These are phyloP conservation scores for Eupeodes luniger DNA, from an alignment of 2,888 invertebrate genomes.

Conservation along the genomic window DNA sequence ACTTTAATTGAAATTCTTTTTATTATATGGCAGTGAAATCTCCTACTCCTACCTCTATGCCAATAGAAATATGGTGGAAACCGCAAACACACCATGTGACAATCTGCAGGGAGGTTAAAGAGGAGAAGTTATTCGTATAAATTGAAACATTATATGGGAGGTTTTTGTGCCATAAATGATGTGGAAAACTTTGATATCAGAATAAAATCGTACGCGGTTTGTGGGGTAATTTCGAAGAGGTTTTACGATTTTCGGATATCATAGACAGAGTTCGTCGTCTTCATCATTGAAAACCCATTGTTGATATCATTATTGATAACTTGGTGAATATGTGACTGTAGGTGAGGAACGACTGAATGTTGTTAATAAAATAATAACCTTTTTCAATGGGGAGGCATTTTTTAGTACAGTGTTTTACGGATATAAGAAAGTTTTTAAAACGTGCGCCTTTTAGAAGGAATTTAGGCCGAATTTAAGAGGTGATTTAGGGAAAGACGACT, in stretches of 20 bases:
- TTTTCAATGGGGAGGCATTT: conserved; percentile 31
- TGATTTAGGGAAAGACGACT: too few species aligned
- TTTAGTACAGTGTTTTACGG: conserved; percentile 16
- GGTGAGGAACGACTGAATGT: neutral
- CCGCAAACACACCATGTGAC: neutral
- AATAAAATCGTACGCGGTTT: conserved; percentile 17
- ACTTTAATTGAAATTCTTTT: conserved; percentile 45
- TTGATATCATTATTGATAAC: conserved; percentile 12
- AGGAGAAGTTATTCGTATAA: neutral
- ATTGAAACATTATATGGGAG: conserved; percentile 10
- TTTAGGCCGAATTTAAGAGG: too few species aligned
- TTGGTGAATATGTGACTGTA: neutral
- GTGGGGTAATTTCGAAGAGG: conserved; percentile 2
- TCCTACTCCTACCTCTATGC: too few species aligned
- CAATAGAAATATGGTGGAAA: neutral
- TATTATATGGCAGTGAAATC: conserved; percentile 24
- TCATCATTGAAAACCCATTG: conserved; percentile 29
- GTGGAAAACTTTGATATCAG: conserved; percentile 38
- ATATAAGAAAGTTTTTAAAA: neutral
- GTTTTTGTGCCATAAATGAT: conserved; percentile 35
- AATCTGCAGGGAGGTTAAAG: conserved; percentile 26
- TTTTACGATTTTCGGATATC: conserved; percentile 62
- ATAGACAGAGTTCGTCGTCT: conserved; percentile 6
- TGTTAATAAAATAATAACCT: neutral
- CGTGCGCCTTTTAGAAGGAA: too few species aligned